Evolutionary conservation across 2,888 invertebrate genomes (phyloP).

Genomic region (Cenopis cana): DNA sequence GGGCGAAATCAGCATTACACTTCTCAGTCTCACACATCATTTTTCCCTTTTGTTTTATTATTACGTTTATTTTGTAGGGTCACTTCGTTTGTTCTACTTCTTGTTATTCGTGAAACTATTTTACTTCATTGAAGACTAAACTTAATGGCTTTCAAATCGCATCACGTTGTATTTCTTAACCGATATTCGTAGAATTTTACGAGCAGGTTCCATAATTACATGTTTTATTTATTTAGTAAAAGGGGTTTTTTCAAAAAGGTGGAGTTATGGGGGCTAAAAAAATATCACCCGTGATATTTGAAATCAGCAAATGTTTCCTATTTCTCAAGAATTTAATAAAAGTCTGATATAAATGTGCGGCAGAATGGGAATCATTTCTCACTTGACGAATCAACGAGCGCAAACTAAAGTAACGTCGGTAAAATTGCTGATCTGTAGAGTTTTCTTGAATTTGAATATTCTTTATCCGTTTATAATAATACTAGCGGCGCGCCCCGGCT

Average conservation of each 20-base stretch:
- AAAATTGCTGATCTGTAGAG: background rate
- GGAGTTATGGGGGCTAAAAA: too few species aligned
- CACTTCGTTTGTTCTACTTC: too few species aligned
- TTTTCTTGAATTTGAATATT: background rate
- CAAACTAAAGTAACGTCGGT: slow-evolving; percentile 16
- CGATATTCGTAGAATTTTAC: too few species aligned
- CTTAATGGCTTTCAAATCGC: too few species aligned
- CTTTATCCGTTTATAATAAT: background rate
- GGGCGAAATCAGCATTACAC: slow-evolving; percentile 7
- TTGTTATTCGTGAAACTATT: too few species aligned
- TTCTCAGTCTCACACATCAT: slow-evolving; percentile 25
- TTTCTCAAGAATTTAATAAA: slow-evolving; percentile 35
- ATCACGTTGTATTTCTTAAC: too few species aligned
- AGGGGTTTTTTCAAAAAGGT: too few species aligned
- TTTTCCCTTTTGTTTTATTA: background rate
- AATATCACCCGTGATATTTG: background rate
- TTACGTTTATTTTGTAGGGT: too few species aligned
- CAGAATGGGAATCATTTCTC: slow-evolving; percentile 27
- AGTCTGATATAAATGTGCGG: slow-evolving; percentile 19
- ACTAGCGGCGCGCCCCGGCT: too few species aligned
- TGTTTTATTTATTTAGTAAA: too few species aligned
- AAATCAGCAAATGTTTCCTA: background rate
- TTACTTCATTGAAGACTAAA: too few species aligned
- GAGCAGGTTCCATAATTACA: too few species aligned
- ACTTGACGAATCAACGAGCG: background rate